Evolutionary conservation across 2,888 invertebrate species (phyloP), one percentile per base, ranked within the genome.

Genomic region (Tetrapedia diversipes): DNA sequence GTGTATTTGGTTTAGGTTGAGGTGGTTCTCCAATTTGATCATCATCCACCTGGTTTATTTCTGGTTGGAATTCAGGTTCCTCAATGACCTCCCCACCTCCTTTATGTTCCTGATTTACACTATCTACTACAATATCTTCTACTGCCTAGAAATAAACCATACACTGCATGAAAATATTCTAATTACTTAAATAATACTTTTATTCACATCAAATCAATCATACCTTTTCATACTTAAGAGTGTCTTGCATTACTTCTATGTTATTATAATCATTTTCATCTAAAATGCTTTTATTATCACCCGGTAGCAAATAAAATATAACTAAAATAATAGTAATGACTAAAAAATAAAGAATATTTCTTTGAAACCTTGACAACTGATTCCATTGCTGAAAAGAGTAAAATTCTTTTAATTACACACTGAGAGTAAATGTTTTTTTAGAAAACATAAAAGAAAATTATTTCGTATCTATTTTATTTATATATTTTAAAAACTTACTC

Each of bases 281-380:
- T 57, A 86, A 72, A 59, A 89, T 79, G 72, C 74, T 84, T 70
- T 89, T 85, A 79, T 90, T 92, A 75, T 92, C 91, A n/a, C 92
- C 91, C 82, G 94, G 94, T 70, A 95, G 90, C 85, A 95, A 93
- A 85, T 95, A 94, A 83, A 95, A 91, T 78, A 95, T 90, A 61
- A 94, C 94, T 79, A 94, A 91, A 79, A 93, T 90, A 77, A 95
- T 89, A 57, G 95, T 92, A 74, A 94, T 90, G 75, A 94, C 81
- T 72, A 94, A 88, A 84, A 96, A 94, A 87, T 96, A 95, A 61
- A 96, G 93, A 83, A 97, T 92, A 87, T 96, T 96, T 81, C 96
- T 94, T 90, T 97, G 97, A 88, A 97, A 94, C 85, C 97, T 94
- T 22, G 97, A 97, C 69, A 97, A 92, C 84, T 96, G 96, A 91